Evolutionary conservation across 37 sponge, comb jelly and placozoan species (phyloP).

Genomic region (Cliona cf. orientalis): DNA sequence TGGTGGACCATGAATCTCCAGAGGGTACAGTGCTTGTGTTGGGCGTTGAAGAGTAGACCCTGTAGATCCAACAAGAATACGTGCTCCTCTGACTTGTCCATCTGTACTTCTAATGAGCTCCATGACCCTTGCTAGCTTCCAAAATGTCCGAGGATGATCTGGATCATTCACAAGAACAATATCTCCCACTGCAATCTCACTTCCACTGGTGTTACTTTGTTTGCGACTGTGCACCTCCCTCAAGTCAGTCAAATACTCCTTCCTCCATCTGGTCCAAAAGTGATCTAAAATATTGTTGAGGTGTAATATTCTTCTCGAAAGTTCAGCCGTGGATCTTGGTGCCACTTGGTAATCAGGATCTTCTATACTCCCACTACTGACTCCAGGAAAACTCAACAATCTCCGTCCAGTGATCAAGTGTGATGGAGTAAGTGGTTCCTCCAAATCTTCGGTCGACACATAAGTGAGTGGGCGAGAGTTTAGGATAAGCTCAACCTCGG

Average conservation of each 20-base stretch:
- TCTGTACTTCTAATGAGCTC: neutral
- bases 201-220: neutral
- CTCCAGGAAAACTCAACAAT: constrained; percentile 4
- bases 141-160: constrained; percentile 18
- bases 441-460: constrained; percentile 5
- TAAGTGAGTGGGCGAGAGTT: constrained; percentile 37
- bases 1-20: neutral
- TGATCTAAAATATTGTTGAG: constrained; percentile 4
- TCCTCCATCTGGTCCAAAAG: constrained; percentile 34
- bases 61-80: neutral
- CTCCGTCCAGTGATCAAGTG: constrained; percentile 18
- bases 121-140: constrained; percentile 20
- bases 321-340: neutral
- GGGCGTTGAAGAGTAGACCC: neutral
- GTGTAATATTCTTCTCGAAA: neutral
- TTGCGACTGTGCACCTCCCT: neutral
- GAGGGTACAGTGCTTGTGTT: constrained; percentile 10
- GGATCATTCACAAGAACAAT: constrained; percentile 30
- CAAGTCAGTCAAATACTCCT: constrained; percentile 17
- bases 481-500: constrained; percentile 32
- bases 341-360: neutral
- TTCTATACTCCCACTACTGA: neutral
- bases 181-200: constrained; percentile 11
- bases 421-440: constrained; percentile 40
- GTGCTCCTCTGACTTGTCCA: constrained; percentile 7